Percentiles rank a stretch among this genome's conserved stretches.
These are phyloP conservation scores for Notarius lentiginosus DNA, from an alignment of 2,113 vertebrate genomes.

Conservation along the genomic window DNA sequence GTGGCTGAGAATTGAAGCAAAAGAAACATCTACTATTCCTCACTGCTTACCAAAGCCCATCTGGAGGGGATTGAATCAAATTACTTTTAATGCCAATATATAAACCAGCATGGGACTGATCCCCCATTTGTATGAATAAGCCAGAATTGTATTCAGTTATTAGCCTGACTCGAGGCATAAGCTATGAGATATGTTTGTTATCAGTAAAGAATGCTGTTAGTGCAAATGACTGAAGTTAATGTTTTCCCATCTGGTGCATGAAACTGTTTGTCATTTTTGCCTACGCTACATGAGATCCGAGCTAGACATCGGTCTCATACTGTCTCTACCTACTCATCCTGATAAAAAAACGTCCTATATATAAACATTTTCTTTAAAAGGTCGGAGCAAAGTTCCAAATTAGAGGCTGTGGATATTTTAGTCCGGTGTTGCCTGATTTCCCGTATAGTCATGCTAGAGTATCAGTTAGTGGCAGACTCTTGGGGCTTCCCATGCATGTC, in stretches of 20 bases:
- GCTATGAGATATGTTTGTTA: slow-evolving; percentile 45
- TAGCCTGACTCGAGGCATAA: slow-evolving; percentile 21
- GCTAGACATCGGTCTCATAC: slow-evolving; percentile 19
- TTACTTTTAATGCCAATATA: slow-evolving; percentile 56
- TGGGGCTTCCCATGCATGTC: slow-evolving; percentile 46
- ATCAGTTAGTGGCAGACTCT: slow-evolving; percentile 36
- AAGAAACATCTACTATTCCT: slow-evolving; percentile 45
- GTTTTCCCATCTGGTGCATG: background rate
- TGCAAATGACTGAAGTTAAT: slow-evolving; percentile 39
- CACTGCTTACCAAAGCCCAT: slow-evolving; percentile 42
- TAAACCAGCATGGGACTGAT: slow-evolving; percentile 44
- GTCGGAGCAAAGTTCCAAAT: slow-evolving; percentile 56
- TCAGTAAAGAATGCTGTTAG: slow-evolving; percentile 40
- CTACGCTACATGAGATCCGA: background rate
- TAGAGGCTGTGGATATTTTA: slow-evolving; percentile 43
- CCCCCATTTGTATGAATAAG: slow-evolving; percentile 48
- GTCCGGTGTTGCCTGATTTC: background rate
- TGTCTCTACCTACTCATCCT: slow-evolving; percentile 24
- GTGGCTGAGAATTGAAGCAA: slow-evolving; percentile 42
- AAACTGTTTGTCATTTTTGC: slow-evolving; percentile 5
- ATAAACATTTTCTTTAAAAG: slow-evolving; percentile 66
- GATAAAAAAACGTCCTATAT: slow-evolving; percentile 51
- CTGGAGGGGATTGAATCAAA: slow-evolving; percentile 50
- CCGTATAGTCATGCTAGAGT: slow-evolving; percentile 30
- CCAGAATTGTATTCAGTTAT: slow-evolving; percentile 41